Evolutionary conservation across 2,797 vertebrate genomes (phyloP), one percentile per base, ranked within the genome.

Genomic region (Numenius phaeopus): DNA sequence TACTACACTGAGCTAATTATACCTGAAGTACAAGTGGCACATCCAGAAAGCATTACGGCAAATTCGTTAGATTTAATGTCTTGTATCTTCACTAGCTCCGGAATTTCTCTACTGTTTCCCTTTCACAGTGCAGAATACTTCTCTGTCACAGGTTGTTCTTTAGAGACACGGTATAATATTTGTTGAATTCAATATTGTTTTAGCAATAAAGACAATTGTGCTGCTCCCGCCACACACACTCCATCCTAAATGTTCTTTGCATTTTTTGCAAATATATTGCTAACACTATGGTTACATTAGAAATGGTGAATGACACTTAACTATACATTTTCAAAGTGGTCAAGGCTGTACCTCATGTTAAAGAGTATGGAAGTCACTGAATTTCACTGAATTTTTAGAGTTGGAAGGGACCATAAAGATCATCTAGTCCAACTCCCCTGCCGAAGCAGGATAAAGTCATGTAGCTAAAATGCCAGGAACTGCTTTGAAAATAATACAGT

Each of bases 81-180:
- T 72, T 39, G 4, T 1, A 2, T 80, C 67, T 80, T 77, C 42
- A 22, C 20, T 27, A 44, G 8, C 8, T 61, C n/a, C 66, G 37
- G 21, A 66, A 70, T 73, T 61, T 85, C n/a, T 65, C 10, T 82
- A 2, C 5, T 19, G 6, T 57, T 65, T 87, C 7, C 14, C 3
- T 70, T 73, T 90, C 18, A 18, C 14, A 77, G 9, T 6, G 11
- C 13, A 42, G 9, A 66, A 4, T 10, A 19, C 4, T 40, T 29
- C 24, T 65, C 7, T 37, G 9, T 37, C 18, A 22, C 16, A 57
- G 15, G 9, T 30, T 72, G 7, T 49, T 64, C 24, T 57, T 10
- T 44, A 37, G 26, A 44, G 11, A 47, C 4, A 24, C 3, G 9
- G 5, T 1, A 13, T 5, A 61, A 42, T 5, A 14, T 5, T 23